These are phyloP conservation scores for Platycercus adscitus DNA, from an alignment of 2,113 vertebrate genomes.

Conservation along the genomic window DNA sequence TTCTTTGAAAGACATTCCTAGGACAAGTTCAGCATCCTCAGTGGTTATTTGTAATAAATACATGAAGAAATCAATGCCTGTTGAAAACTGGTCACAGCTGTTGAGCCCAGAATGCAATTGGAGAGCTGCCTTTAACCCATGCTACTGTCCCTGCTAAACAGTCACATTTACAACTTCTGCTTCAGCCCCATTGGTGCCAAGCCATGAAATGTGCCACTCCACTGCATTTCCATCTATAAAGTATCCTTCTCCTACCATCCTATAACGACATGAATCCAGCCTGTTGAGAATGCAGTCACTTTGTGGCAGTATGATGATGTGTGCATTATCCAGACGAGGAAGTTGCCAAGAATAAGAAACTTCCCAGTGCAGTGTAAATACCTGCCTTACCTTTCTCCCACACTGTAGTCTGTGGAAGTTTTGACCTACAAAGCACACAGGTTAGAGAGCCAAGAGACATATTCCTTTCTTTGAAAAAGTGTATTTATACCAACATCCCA, in stretches of 20 bases:
- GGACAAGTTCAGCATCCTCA: background rate
- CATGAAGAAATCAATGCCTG: background rate
- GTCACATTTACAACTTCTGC: slow-evolving; percentile 77
- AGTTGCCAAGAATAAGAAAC: background rate
- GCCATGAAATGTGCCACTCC: slow-evolving; percentile 80
- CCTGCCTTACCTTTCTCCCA: background rate
- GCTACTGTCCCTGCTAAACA: background rate
- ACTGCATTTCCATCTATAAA: slow-evolving; percentile 76
- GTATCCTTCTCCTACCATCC: slow-evolving; percentile 80
- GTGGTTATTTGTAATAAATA: background rate
- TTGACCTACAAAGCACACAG: background rate
- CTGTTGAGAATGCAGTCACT: background rate
- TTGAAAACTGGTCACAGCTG: background rate
- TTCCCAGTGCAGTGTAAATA: background rate
- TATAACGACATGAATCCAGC: slow-evolving; percentile 41
- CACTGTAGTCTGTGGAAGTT: background rate
- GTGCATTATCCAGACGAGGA: background rate
- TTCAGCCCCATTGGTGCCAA: slow-evolving; percentile 80
- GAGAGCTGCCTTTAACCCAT: background rate
- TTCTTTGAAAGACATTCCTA: background rate
- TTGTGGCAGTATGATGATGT: background rate
- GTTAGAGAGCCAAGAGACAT: background rate
- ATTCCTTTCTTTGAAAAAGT: background rate
- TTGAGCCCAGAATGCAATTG: background rate
- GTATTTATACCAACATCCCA: background rate